These are phyloP conservation scores for Trogon surrucura DNA, from an alignment of 2,113 vertebrate genomes.

Conservation along the genomic window DNA sequence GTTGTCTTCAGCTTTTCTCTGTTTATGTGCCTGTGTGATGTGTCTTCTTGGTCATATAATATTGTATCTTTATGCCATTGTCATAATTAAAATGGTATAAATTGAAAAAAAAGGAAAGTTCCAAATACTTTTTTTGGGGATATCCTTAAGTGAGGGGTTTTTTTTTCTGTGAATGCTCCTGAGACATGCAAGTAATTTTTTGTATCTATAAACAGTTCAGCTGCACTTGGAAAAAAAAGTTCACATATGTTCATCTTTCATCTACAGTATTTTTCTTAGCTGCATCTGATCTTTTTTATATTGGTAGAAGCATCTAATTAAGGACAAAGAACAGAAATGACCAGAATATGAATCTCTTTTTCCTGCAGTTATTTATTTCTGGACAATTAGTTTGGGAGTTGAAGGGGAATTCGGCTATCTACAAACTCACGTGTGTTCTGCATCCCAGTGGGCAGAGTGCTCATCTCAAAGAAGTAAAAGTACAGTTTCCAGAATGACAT, in stretches of 20 bases:
- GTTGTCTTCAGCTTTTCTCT: background rate
- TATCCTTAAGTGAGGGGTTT: background rate
- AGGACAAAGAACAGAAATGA: background rate
- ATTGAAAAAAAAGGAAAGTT: background rate
- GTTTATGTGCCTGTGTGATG: background rate
- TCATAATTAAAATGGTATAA: background rate
- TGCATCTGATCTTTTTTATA: background rate
- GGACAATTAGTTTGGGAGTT: background rate
- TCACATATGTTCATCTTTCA: background rate
- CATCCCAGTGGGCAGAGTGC: background rate
- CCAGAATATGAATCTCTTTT: background rate
- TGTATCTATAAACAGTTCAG: background rate
- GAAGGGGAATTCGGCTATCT: fast-evolving
- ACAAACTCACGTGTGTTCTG: background rate
- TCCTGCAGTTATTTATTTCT: background rate
- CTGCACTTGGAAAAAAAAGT: background rate
- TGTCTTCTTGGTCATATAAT: background rate
- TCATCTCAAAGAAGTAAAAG: background rate
- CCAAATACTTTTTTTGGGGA: background rate
- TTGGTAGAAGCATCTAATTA: background rate
- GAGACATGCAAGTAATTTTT: background rate
- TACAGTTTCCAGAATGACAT: background rate
- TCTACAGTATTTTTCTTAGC: background rate
- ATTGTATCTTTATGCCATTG: background rate
- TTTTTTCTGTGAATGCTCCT: background rate